Percentiles rank a stretch among this genome's conserved stretches.
Conservation (phyloP, 2,113 vertebrate genomes). For the Phalacrocorax pelagicus region DNA sequence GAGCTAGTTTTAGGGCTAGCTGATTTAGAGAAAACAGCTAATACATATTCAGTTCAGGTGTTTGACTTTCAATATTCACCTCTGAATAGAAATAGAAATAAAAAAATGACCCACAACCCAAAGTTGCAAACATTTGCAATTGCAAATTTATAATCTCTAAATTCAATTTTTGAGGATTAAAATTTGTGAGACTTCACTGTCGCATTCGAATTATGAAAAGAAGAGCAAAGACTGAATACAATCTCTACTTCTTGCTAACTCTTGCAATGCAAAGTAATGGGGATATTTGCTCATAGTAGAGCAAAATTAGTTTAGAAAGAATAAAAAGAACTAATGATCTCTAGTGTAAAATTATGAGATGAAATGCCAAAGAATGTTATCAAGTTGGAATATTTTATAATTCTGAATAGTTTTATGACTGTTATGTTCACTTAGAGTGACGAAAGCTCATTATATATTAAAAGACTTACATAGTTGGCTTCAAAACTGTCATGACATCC, state of each 20-base stretch:
- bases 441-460: neutral
- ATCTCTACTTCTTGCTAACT: neutral
- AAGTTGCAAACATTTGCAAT: neutral
- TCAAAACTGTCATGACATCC: neutral
- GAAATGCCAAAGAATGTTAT: neutral
- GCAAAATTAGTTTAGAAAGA: neutral
- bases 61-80: neutral
- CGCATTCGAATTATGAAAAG: neutral
- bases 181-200: neutral
- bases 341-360: neutral
- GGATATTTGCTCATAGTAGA: neutral
- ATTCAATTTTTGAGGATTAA: neutral
- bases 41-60: neutral
- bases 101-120: neutral
- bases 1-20: neutral
- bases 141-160: neutral
- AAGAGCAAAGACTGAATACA: neutral
- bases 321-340: neutral
- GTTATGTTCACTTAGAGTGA: neutral
- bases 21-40: neutral
- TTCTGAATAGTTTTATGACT: neutral
- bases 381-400: neutral
- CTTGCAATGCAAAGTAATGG: neutral
- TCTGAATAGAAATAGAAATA: neutral
- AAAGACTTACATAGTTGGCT: neutral